phyloP scores from a whole-genome alignment of 2,888 invertebrate genomes.

The Lasius fuliginosus region DNA sequence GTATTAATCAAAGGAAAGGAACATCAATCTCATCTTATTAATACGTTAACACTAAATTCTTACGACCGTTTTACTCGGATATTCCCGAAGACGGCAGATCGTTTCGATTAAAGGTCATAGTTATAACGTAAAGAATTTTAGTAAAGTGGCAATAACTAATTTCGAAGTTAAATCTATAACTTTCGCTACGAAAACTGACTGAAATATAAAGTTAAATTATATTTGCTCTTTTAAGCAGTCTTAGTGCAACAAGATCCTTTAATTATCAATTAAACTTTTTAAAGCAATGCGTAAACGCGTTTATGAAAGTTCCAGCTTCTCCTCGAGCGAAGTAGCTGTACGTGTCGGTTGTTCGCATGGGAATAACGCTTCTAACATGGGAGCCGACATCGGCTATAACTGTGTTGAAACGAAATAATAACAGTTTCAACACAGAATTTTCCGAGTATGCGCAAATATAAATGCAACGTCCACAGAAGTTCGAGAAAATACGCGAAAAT shows the following conservation, averaged over 20 bases:
- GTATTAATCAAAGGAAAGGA: background rate
- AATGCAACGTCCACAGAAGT: background rate
- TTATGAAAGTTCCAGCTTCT: slow-evolving; percentile 18
- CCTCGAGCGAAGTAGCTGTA: background rate
- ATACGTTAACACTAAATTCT: background rate
- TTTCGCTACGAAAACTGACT: background rate
- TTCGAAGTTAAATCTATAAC: background rate
- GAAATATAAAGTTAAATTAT: slow-evolving; percentile 1
- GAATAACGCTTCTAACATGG: slow-evolving; percentile 20
- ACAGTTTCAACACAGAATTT: slow-evolving; percentile 7
- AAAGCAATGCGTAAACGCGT: slow-evolving; percentile 8
- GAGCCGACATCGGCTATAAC: slow-evolving; percentile 31
- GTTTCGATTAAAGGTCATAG: background rate
- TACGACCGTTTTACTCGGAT: background rate
- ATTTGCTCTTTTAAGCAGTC: background rate
- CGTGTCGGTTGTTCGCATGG: slow-evolving; percentile 4
- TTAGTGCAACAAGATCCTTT: background rate
- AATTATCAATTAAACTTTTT: slow-evolving; percentile 16
- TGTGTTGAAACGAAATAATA: slow-evolving; percentile 34
- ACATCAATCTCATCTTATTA: background rate
- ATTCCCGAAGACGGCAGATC: background rate
- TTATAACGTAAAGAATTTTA: background rate
- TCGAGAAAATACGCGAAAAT: slow-evolving; percentile 1
- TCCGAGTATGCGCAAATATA: slow-evolving; percentile 17
- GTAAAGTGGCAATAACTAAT: background rate